Evolutionary conservation across 2,888 invertebrate species (phyloP).

Genomic region (Heliconius aoede): DNA sequence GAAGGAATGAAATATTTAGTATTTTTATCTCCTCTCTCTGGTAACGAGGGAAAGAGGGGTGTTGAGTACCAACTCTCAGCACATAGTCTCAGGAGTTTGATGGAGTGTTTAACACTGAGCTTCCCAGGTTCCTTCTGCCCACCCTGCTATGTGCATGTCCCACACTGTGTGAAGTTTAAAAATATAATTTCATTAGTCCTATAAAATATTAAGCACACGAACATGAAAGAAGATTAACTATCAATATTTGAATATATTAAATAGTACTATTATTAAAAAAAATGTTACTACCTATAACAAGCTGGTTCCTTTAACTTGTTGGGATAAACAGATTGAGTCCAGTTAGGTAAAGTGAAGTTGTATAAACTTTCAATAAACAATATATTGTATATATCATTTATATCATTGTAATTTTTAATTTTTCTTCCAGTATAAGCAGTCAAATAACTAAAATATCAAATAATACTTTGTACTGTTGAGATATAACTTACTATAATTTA

Average conservation of each 20-base stretch:
- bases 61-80: no score
- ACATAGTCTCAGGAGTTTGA: no score
- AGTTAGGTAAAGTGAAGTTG: slow-evolving; percentile 86
- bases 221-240: background rate
- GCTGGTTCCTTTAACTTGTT: slow-evolving; percentile 85
- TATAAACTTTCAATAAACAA: slow-evolving; percentile 87
- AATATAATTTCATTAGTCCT: no score
- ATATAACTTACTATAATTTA: background rate
- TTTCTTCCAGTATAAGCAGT: slow-evolving; percentile 85
- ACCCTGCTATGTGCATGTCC: no score
- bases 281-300: slow-evolving; percentile 76
- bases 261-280: background rate
- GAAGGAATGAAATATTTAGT: no score
- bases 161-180: no score
- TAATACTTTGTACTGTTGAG: background rate
- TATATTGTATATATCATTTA: slow-evolving; percentile 86
- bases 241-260: background rate
- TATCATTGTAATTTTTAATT: slow-evolving; percentile 80
- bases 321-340: slow-evolving; percentile 87
- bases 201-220: background rate
- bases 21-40: no score
- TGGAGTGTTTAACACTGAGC: no score
- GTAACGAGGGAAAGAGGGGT: no score
- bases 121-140: no score
- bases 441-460: slow-evolving; percentile 76